A percentile compares a stretch with the other conserved stretches of the same genome.
Conservation (phyloP, 2,113 vertebrate species). For the Mormyrus iriodes region DNA sequence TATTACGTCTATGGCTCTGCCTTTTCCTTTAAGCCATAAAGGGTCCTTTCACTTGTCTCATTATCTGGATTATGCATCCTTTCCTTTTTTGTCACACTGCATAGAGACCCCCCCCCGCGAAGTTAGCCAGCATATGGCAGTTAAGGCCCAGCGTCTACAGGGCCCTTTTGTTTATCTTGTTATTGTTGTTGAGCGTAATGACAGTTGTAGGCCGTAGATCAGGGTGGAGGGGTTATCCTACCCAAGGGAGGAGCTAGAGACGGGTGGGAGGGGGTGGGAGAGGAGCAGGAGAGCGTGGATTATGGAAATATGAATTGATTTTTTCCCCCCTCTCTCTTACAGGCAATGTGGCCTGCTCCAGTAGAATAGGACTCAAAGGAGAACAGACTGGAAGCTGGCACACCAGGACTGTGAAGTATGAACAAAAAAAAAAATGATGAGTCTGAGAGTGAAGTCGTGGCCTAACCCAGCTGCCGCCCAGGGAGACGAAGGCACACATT, state of each 20-base stretch:
- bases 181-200: constrained; percentile 94
- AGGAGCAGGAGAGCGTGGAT: constrained; percentile 81
- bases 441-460: constrained; percentile 72
- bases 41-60: constrained; percentile 49
- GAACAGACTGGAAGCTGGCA: constrained; percentile 78
- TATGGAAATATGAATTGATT: constrained; percentile 99
- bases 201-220: constrained; percentile 92
- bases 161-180: constrained; percentile 87
- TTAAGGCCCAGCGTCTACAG: constrained; percentile 72
- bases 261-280: constrained; percentile 42
- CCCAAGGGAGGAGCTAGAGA: constrained; percentile 75
- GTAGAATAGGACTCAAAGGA: constrained; percentile 86
- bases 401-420: constrained; percentile 72
- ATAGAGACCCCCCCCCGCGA: constrained; percentile 37
- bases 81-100: constrained; percentile 61
- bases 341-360: constrained; percentile 49
- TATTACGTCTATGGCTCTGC: constrained; percentile 56
- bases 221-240: constrained; percentile 86
- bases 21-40: constrained; percentile 58
- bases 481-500: constrained; percentile 76
- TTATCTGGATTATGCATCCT: constrained; percentile 64
- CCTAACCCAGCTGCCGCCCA: constrained; percentile 79
- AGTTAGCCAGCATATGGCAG: constrained; percentile 88
- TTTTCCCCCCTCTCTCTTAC: constrained; percentile 40
- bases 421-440: constrained; percentile 64